Conservation (phyloP, 2,797 vertebrate species). For the Lithobates sylvaticus region DNA sequence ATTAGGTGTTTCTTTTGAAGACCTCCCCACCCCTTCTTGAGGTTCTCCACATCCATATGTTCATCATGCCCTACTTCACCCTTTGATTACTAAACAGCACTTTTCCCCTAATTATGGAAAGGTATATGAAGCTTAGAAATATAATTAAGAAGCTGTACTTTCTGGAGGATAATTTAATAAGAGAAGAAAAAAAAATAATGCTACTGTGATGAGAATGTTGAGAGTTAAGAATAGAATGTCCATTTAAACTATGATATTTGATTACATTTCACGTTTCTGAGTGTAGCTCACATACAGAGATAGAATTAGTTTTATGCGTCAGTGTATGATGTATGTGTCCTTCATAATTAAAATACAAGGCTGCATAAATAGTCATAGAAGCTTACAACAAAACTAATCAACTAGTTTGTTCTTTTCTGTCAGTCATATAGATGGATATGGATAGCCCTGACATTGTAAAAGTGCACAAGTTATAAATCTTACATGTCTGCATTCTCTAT, state of each 20-base stretch:
- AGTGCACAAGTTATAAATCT: neutral
- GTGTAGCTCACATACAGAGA: neutral
- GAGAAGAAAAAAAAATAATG: conserved; percentile 46
- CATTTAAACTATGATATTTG: conserved; percentile 25
- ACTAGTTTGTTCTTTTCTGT: neutral
- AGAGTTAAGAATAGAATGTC: conserved; percentile 57
- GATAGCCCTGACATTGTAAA: neutral
- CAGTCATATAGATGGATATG: neutral
- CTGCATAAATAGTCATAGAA: neutral
- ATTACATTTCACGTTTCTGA: neutral
- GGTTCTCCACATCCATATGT: conserved; percentile 77
- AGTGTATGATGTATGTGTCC: neutral
- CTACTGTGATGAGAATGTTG: neutral
- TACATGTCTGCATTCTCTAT: neutral
- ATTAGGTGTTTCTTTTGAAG: conserved; percentile 81
- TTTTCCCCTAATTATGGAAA: conserved; percentile 74
- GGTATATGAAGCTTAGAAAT: conserved; percentile 70
- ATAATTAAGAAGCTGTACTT: conserved; percentile 71
- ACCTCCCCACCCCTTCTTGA: conserved; percentile 73
- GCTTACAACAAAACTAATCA: neutral
- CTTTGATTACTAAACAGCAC: conserved; percentile 76
- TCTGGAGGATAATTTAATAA: conserved; percentile 71
- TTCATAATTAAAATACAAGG: neutral
- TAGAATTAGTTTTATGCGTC: neutral
- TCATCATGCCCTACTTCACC: conserved; percentile 78